Evolutionary conservation across 2,797 vertebrate genomes (phyloP).

Genomic region (Ptychadena robeensis): DNA sequence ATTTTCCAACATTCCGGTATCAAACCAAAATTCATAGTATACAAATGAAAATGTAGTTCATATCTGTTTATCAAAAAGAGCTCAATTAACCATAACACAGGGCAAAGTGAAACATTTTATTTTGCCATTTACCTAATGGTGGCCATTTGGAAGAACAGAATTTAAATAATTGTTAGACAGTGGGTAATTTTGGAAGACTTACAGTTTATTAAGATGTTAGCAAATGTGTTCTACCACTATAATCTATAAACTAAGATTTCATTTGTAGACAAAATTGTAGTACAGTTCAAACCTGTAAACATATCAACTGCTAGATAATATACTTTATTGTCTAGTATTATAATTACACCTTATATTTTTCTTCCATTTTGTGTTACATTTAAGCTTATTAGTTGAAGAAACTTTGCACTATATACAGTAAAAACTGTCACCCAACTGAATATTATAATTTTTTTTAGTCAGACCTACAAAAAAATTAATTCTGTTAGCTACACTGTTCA

Average conservation of each 20-base stretch:
- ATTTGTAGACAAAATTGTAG: too few relatives aligned
- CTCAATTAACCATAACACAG: not conserved
- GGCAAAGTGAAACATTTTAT: not conserved
- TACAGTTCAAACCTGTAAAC: too few relatives aligned
- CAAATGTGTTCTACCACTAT: too few relatives aligned
- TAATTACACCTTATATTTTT: too few relatives aligned
- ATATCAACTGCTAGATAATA: too few relatives aligned
- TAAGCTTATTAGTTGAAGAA: not conserved
- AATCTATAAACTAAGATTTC: too few relatives aligned
- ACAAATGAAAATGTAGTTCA: not conserved
- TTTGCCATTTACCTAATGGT: not conserved
- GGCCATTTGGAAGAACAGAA: not conserved
- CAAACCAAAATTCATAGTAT: not conserved
- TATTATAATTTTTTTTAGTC: not conserved
- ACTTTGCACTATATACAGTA: not conserved
- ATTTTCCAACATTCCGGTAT: conserved; percentile 1
- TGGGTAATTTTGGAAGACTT: not conserved
- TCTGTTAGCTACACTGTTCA: not conserved
- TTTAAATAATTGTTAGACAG: not conserved
- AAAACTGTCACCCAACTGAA: not conserved
- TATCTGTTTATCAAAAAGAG: not conserved
- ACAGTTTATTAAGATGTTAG: too few relatives aligned
- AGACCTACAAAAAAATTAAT: not conserved
- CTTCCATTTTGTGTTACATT: not conserved
- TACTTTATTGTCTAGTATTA: too few relatives aligned